A percentile compares a stretch with the other conserved stretches of the same genome.
phyloP scores from a whole-genome alignment of 2,113 vertebrate species.

The Esox niger region DNA sequence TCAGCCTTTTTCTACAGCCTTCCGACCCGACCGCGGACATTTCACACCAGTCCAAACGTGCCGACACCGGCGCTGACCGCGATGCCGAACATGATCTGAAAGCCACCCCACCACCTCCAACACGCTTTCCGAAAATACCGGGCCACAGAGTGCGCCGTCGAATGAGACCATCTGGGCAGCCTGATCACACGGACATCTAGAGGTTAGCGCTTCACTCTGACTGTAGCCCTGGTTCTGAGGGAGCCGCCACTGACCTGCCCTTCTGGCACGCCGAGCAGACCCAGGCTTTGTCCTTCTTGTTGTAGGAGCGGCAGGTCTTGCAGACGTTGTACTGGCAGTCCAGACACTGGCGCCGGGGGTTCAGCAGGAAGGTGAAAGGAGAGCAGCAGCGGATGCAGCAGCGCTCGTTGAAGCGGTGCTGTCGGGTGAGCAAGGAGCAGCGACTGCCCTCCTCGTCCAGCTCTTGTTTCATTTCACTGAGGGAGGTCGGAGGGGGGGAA shows the following conservation, averaged over 20 bases:
- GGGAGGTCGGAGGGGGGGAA: constrained; percentile 7
- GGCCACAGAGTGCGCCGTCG: too few species aligned
- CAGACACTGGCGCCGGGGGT: constrained; percentile 80
- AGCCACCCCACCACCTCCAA: too few species aligned
- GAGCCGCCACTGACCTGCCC: constrained; percentile 78
- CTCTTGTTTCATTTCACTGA: constrained; percentile 90
- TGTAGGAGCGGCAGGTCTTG: constrained; percentile 86
- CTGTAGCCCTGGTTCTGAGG: too few species aligned
- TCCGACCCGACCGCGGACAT: too few species aligned
- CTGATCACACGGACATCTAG: too few species aligned
- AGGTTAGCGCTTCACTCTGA: too few species aligned
- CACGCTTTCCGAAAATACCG: too few species aligned
- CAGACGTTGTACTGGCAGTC: constrained; percentile 92
- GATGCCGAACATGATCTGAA: too few species aligned
- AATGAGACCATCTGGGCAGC: too few species aligned
- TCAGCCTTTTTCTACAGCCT: too few species aligned
- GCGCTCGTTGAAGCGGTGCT: constrained; percentile 86
- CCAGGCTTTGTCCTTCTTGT: constrained; percentile 84
- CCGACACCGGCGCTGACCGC: too few species aligned
- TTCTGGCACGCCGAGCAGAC: constrained; percentile 89
- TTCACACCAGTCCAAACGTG: too few species aligned
- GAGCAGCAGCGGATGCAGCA: constrained; percentile 96
- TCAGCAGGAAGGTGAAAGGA: constrained; percentile 91
- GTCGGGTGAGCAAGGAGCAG: constrained; percentile 86
- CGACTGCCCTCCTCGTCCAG: constrained; percentile 89